These are phyloP conservation scores for Zaprionus camerounensis DNA, from an alignment of 1,140 invertebrate species.

Conservation along the genomic window DNA sequence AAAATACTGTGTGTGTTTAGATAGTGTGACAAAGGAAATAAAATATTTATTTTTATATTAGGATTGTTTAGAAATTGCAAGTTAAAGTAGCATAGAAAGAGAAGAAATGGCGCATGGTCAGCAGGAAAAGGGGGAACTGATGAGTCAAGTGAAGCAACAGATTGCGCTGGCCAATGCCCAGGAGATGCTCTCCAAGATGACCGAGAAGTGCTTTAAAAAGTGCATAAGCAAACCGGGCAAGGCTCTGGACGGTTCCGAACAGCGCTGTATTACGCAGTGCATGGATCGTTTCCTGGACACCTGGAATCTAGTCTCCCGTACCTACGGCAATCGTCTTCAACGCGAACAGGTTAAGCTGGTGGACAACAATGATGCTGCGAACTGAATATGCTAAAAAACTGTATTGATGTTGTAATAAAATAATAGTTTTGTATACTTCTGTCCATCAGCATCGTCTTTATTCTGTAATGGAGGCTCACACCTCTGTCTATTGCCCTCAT, in stretches of 20 bases:
- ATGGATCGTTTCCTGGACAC: conserved; percentile 99
- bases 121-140: conserved; percentile 93
- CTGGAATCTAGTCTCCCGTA: conserved; percentile 95
- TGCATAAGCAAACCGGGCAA: conserved; percentile 95
- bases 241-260: conserved; percentile 95
- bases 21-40: neutral
- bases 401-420: conserved; percentile 1
- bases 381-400: conserved; percentile 13
- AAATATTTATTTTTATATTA: neutral
- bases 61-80: conserved; percentile 34
- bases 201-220: conserved; percentile 98
- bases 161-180: conserved; percentile 97
- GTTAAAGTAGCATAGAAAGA: conserved; percentile 2
- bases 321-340: conserved; percentile 93
- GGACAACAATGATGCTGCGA: conserved; percentile 16
- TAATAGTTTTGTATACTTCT: neutral
- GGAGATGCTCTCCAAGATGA: conserved; percentile 97
- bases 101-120: conserved; percentile 42
- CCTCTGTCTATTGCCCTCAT: neutral
- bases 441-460: conserved; percentile 1
- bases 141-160: conserved; percentile 98
- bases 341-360: conserved; percentile 85
- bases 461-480: neutral
- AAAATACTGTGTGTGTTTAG: conserved; percentile 12
- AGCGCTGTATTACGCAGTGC: conserved; percentile 98